Evolutionary conservation across 2,113 vertebrate genomes (phyloP).

Genomic region (Heterocephalus glaber): DNA sequence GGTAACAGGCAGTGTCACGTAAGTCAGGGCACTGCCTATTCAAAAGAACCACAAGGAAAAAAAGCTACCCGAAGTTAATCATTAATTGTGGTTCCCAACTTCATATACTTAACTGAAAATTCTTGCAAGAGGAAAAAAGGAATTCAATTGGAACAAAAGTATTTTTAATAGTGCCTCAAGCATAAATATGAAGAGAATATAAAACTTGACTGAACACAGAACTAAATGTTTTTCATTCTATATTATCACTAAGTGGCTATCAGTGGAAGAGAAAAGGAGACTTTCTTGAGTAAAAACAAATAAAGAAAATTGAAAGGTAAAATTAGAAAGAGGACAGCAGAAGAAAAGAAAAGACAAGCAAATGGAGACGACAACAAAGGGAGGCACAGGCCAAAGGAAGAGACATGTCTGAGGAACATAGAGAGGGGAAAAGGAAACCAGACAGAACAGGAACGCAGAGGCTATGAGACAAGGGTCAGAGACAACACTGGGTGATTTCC

Average conservation of each 20-base stretch:
- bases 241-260: background rate
- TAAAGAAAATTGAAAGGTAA: background rate
- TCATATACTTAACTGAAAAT: background rate
- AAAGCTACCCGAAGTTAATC: background rate
- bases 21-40: background rate
- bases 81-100: background rate
- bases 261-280: background rate
- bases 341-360: background rate
- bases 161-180: background rate
- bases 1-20: background rate
- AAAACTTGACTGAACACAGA: background rate
- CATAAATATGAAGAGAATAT: conserved; percentile 4
- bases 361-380: background rate
- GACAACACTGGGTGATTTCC: background rate
- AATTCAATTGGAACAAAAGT: background rate
- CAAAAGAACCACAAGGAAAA: background rate
- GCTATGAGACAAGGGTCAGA: accelerated
- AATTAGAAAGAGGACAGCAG: background rate
- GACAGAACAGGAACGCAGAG: background rate
- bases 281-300: background rate
- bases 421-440: too few species aligned
- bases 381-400: background rate
- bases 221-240: background rate
- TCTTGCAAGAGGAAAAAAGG: background rate
- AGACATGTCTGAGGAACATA: background rate